Conservation (phyloP, 2,888 invertebrate genomes). For the Girardia tigrina region DNA sequence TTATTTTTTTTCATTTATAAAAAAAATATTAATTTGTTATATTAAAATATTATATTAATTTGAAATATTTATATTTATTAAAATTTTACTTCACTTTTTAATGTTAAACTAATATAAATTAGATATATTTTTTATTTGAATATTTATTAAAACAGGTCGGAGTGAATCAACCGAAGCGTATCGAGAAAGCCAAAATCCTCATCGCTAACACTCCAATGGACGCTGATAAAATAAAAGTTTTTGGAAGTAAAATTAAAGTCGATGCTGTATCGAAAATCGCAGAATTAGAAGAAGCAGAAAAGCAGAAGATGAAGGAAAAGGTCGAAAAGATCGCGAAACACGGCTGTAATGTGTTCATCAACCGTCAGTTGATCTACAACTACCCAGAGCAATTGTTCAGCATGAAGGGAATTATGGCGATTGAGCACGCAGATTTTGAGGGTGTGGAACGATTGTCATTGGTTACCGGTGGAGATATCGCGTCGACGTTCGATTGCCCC, state of each 20-base stretch:
- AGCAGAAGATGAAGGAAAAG: conserved; percentile 99
- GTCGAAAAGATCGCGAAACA: conserved; percentile 85
- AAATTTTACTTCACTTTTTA: no score
- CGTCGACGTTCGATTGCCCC: conserved; percentile 89
- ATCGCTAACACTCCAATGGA: conserved; percentile 99
- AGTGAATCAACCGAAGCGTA: conserved; percentile 82
- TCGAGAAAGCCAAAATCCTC: conserved; percentile 86
- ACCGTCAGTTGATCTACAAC: conserved; percentile 95
- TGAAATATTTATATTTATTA: no score
- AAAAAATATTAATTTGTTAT: no score
- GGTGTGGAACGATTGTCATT: conserved; percentile 90
- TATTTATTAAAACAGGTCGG: no score
- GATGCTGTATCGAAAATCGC: conserved; percentile 66
- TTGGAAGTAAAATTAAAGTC: conserved; percentile 42
- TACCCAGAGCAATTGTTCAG: conserved; percentile 98
- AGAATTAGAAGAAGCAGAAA: conserved; percentile 88
- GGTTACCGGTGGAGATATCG: conserved; percentile 77
- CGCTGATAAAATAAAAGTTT: conserved; percentile 84
- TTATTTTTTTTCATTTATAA: no score
- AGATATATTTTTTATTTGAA: no score
- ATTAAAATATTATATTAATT: no score
- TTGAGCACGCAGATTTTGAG: conserved; percentile 98
- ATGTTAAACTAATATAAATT: no score
- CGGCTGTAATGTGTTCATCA: conserved; percentile 91
- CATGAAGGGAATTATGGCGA: conserved; percentile 93